phyloP scores from a whole-genome alignment of 1,140 invertebrate genomes.

The Melanaphis sacchari region DNA sequence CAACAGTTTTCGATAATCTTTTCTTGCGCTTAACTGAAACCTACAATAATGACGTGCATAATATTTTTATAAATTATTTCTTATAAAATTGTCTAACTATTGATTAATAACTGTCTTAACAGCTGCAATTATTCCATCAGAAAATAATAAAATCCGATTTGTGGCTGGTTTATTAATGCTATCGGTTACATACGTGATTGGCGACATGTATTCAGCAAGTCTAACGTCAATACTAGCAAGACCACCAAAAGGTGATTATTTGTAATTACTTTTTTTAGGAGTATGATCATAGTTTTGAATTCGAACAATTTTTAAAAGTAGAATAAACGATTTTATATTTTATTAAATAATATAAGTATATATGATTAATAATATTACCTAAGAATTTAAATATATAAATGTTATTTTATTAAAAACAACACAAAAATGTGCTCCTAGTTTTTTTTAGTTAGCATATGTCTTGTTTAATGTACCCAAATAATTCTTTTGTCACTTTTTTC shows the following conservation, averaged over 20 bases:
- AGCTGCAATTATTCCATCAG: constrained; percentile 67
- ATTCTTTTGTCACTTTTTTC: neutral
- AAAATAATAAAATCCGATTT: constrained; percentile 69
- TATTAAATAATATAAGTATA: neutral
- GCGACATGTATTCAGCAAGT: constrained; percentile 77
- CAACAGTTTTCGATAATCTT: neutral
- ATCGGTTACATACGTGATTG: constrained; percentile 74
- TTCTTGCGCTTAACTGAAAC: neutral
- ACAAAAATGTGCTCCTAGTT: neutral
- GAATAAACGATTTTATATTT: neutral
- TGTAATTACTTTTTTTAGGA: too few species aligned
- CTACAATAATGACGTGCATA: neutral
- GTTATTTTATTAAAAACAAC: neutral
- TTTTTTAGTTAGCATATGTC: neutral
- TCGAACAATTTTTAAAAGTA: neutral
- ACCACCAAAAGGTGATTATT: constrained; percentile 66
- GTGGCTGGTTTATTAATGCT: constrained; percentile 71
- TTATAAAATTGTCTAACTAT: neutral
- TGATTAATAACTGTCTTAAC: neutral
- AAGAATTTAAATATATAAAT: neutral
- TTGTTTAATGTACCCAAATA: neutral
- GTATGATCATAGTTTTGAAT: neutral
- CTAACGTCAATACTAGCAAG: constrained; percentile 73
- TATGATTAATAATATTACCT: neutral
- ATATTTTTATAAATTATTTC: neutral